Conservation (phyloP, 1,140 invertebrate genomes). For the Parapsyche elsis region DNA sequence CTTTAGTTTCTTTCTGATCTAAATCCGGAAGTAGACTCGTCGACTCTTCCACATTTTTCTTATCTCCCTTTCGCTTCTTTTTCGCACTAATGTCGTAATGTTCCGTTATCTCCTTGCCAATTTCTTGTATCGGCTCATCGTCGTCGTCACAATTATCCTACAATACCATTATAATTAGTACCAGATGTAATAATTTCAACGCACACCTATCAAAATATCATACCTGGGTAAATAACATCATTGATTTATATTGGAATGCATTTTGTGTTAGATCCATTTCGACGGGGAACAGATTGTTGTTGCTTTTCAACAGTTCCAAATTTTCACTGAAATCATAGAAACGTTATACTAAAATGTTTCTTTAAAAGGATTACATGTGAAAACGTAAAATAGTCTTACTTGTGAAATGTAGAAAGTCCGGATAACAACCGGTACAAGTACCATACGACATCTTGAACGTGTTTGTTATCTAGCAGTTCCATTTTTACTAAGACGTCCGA, state of each 20-base stretch:
- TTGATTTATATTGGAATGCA: slow-evolving; percentile 88
- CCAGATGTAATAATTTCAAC: no score
- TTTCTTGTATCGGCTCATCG: slow-evolving; percentile 60
- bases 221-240: slow-evolving; percentile 19
- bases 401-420: slow-evolving; percentile 82
- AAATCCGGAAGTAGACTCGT: slow-evolving; percentile 50
- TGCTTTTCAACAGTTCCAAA: slow-evolving; percentile 75
- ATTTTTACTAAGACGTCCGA: slow-evolving; percentile 97
- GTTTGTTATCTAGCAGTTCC: slow-evolving; percentile 97
- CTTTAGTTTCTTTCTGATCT: slow-evolving; percentile 36
- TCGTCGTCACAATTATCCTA: slow-evolving; percentile 66
- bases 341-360: slow-evolving; percentile 60
- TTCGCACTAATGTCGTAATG: slow-evolving; percentile 53
- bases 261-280: slow-evolving; percentile 94
- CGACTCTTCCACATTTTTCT: slow-evolving; percentile 16
- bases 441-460: slow-evolving; percentile 92
- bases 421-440: slow-evolving; percentile 84
- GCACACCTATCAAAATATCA: background rate
- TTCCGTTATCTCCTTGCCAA: slow-evolving; percentile 57
- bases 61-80: slow-evolving; percentile 45
- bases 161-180: no score
- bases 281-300: slow-evolving; percentile 89
- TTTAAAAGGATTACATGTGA: slow-evolving; percentile 18
- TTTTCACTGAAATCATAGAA: slow-evolving; percentile 62
- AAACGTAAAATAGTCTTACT: slow-evolving; percentile 56